Percentiles rank a stretch among this genome's conserved stretches.
Evolutionary conservation across 2,888 invertebrate species (phyloP).

Genomic region (Eupithecia abbreviata): DNA sequence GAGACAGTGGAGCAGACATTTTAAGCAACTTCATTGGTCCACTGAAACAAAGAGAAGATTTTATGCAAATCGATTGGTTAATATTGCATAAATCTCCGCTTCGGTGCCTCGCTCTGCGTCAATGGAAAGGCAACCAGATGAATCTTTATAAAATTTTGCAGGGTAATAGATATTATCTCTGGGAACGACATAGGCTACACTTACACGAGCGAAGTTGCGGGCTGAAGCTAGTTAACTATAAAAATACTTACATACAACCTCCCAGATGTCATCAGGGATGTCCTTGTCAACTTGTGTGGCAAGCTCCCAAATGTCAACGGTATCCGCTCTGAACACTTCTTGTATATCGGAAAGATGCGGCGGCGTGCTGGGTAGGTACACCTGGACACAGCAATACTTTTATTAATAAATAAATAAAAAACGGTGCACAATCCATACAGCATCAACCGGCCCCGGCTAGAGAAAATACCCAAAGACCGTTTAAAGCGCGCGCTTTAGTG

Average conservation of each 20-base stretch:
- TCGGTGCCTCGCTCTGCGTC: no score
- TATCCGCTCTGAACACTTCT: conserved; percentile 56
- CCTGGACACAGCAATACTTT: conserved; percentile 47
- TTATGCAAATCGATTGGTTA: no score
- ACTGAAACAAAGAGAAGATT: no score
- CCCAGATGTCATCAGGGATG: conserved; percentile 76
- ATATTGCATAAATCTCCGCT: no score
- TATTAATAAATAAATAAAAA: not conserved
- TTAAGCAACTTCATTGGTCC: no score
- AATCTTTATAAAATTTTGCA: not conserved
- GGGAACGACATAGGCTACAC: not conserved
- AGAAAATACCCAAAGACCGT: no score
- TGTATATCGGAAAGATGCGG: conserved; percentile 52
- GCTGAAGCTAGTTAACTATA: not conserved
- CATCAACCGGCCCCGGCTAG: not conserved
- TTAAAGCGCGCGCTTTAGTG: no score
- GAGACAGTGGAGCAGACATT: no score
- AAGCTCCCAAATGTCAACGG: conserved; percentile 73
- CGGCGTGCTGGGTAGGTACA: conserved; percentile 59
- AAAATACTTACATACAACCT: conserved; percentile 61
- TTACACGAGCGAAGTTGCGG: not conserved
- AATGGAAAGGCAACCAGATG: no score
- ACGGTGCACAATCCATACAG: no score
- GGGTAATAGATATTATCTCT: not conserved
- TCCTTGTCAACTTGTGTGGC: conserved; percentile 72